Evolutionary conservation across 2,113 vertebrate species (phyloP).

Genomic region (Xyrauchen texanus): DNA sequence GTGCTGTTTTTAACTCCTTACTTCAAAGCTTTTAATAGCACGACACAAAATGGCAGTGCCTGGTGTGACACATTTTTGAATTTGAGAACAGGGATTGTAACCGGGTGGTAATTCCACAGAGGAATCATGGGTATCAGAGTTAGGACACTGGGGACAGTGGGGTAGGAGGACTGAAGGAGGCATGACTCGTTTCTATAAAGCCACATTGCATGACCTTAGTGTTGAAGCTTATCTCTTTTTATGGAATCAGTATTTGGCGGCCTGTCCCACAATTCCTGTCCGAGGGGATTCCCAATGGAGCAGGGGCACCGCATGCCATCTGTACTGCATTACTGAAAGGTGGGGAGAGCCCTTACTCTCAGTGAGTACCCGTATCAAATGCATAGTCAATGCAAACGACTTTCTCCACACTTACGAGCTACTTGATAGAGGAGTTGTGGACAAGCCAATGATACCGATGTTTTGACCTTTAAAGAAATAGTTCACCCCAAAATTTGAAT

Average conservation of each 20-base stretch:
- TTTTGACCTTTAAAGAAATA: too few species aligned
- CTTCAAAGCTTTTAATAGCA: constrained; percentile 19
- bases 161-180: constrained; percentile 53
- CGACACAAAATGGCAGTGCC: neutral
- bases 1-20: neutral
- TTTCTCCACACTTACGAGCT: neutral
- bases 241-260: constrained; percentile 10
- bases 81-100: neutral
- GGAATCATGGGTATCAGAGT: constrained; percentile 37
- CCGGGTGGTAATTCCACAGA: constrained; percentile 27
- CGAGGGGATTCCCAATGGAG: constrained; percentile 37
- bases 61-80: constrained; percentile 5
- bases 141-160: constrained; percentile 5
- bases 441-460: too few species aligned
- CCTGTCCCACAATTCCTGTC: constrained; percentile 10
- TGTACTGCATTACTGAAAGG: constrained; percentile 13
- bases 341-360: constrained; percentile 17
- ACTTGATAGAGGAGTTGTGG: too few species aligned
- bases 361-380: constrained; percentile 3
- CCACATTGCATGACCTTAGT: constrained; percentile 57
- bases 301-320: constrained; percentile 7
- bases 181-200: constrained; percentile 49
- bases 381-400: neutral
- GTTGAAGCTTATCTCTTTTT: constrained; percentile 43
- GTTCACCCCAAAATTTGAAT: too few species aligned